A percentile compares a stretch with the other conserved stretches of the same genome.
phyloP scores from a whole-genome alignment of 2,113 vertebrate genomes.

The Oxygymnocypris stewartii region DNA sequence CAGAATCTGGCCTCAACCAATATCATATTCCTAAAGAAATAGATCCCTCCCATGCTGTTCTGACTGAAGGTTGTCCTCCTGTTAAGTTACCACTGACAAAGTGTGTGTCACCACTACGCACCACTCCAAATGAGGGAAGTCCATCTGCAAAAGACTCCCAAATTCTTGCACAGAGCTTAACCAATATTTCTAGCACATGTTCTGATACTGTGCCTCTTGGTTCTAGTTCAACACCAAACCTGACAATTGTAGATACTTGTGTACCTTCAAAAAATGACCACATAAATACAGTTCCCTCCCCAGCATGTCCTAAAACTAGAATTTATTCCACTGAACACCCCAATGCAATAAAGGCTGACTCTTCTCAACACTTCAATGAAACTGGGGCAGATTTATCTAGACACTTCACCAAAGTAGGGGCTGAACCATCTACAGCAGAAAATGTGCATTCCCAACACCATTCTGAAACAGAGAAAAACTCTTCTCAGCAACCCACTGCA shows the following conservation, averaged over 20 bases:
- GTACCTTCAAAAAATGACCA: background rate
- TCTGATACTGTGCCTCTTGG: background rate
- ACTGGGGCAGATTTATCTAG: background rate
- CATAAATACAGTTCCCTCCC: background rate
- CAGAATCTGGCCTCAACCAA: background rate
- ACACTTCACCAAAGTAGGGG: background rate
- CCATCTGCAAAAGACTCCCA: conserved; percentile 9
- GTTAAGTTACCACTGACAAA: background rate
- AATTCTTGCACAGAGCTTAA: background rate
- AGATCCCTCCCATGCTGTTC: background rate
- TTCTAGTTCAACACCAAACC: background rate
- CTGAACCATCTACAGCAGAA: background rate
- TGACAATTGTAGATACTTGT: background rate
- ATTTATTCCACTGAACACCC: background rate
- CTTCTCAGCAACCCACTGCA: background rate
- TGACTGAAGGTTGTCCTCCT: background rate
- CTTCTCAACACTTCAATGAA: background rate
- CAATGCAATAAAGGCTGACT: background rate
- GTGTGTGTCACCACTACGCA: background rate
- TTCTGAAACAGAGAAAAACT: background rate
- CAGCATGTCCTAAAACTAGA: background rate
- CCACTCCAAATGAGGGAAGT: background rate
- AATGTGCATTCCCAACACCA: background rate
- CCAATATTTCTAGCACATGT: background rate
- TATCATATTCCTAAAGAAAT: background rate